Evolutionary conservation across 2,797 vertebrate genomes (phyloP).

Genomic region (Echeneis naucrates): DNA sequence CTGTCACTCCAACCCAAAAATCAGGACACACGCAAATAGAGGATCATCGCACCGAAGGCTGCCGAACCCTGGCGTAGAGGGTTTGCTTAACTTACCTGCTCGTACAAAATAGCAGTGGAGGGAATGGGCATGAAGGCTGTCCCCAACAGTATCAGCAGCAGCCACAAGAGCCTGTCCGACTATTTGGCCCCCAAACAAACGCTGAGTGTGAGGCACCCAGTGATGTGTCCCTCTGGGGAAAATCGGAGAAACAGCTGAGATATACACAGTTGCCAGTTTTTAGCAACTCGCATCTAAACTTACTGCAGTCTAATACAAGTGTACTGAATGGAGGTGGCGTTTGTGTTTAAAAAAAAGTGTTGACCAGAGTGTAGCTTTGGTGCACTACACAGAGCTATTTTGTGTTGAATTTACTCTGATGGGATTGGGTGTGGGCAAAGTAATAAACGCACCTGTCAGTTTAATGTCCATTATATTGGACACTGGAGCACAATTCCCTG

Average conservation of each 20-base stretch:
- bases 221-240: constrained; percentile 89
- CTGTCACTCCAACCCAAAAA: too few species aligned
- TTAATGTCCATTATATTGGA: background rate
- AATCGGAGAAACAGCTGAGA: background rate
- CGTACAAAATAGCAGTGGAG: constrained; percentile 96
- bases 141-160: constrained; percentile 89
- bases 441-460: background rate
- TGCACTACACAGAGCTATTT: background rate
- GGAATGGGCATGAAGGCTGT: constrained; percentile 88
- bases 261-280: background rate
- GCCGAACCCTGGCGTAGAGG: too few species aligned
- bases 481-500: background rate
- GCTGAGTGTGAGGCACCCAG: constrained; percentile 89
- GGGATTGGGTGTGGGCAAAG: too few species aligned
- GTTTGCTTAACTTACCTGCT: constrained; percentile 83
- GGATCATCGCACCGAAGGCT: too few species aligned
- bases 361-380: background rate
- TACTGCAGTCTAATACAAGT: background rate
- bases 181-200: constrained; percentile 95
- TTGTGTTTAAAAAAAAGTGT: background rate
- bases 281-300: background rate
- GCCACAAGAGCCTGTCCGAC: constrained; percentile 94
- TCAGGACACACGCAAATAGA: too few species aligned
- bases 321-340: too few species aligned
- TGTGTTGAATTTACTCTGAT: too few species aligned